Evolutionary conservation across 1,140 invertebrate species (phyloP).

Genomic region (Polypedilum pembai): DNA sequence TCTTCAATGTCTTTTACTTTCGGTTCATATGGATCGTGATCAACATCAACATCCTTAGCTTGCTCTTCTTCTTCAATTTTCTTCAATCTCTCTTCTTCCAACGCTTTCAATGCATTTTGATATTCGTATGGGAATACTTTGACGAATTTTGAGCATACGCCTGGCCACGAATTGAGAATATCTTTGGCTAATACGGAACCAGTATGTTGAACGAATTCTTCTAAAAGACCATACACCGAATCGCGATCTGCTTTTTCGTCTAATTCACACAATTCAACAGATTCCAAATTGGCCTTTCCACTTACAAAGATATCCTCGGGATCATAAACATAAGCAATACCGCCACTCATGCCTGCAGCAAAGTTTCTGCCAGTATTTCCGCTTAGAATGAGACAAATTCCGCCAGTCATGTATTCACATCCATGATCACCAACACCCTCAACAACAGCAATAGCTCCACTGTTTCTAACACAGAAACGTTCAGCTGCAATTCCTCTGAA

Average conservation of each 20-base stretch:
- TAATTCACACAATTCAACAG: conserved; percentile 79
- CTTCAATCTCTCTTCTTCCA: conserved; percentile 51
- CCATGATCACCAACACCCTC: conserved; percentile 97
- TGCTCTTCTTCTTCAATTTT: conserved; percentile 46
- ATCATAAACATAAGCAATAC: conserved; percentile 93
- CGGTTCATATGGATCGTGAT: conserved; percentile 42
- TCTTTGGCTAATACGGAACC: conserved; percentile 75
- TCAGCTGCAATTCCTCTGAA: conserved; percentile 96
- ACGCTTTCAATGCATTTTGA: conserved; percentile 75
- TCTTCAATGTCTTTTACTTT: conserved; percentile 82
- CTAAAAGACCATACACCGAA: conserved; percentile 68
- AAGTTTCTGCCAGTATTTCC: conserved; percentile 96
- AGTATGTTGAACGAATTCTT: conserved; percentile 85
- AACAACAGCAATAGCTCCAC: conserved; percentile 83
- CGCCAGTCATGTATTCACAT: conserved; percentile 99
- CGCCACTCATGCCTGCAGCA: conserved; percentile 95
- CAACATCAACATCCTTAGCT: conserved; percentile 40
- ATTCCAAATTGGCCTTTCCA: conserved; percentile 84
- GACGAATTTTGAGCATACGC: conserved; percentile 70
- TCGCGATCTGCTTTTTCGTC: conserved; percentile 71
- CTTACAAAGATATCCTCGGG: conserved; percentile 72
- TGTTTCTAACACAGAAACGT: conserved; percentile 96
- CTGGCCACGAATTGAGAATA: conserved; percentile 76
- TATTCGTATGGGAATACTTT: conserved; percentile 99
- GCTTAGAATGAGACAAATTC: conserved; percentile 73